Evolutionary conservation across 2,888 invertebrate species (phyloP).

Genomic region (Athalia circularis): DNA sequence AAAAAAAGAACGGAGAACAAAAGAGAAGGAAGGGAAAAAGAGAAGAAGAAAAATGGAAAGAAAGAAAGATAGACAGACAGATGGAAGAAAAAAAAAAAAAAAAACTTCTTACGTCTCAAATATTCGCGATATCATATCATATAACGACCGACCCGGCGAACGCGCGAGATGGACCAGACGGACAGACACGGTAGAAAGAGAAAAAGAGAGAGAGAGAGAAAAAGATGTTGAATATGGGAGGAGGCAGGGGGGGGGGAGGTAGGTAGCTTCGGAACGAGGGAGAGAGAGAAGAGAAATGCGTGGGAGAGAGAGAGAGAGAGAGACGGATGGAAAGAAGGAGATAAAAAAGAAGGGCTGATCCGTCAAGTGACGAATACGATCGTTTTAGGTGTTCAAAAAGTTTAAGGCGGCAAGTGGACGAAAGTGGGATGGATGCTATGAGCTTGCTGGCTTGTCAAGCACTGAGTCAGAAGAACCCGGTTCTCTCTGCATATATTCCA

Average conservation of each 20-base stretch:
- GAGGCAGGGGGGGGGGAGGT: conserved; percentile 30
- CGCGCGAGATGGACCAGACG: conserved; percentile 17
- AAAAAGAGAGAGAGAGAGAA: conserved; percentile 47
- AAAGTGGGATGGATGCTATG: conserved; percentile 65
- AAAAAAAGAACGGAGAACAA: not conserved
- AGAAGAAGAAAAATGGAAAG: not conserved
- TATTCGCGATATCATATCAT: conserved; percentile 33
- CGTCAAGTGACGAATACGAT: conserved; percentile 42
- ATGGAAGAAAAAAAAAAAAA: conserved; percentile 1
- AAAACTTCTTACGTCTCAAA: conserved; percentile 21
- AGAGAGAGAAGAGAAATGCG: conserved; percentile 52
- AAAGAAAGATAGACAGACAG: not conserved
- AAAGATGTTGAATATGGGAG: conserved; percentile 48
- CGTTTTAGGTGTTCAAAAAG: conserved; percentile 41
- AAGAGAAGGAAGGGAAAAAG: not conserved
- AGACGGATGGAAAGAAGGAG: not conserved
- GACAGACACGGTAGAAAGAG: conserved; percentile 34
- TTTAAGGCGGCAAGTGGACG: conserved; percentile 49
- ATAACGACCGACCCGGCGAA: conserved; percentile 36
- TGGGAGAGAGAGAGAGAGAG: conserved; percentile 54
- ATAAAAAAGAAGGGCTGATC: conserved; percentile 35
- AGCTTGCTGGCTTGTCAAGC: conserved; percentile 73
- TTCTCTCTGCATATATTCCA: conserved; percentile 71
- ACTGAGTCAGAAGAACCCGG: conserved; percentile 72
- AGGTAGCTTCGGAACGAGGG: conserved; percentile 51